Conservation (phyloP, 2,113 vertebrate species). For the Pterocles gutturalis region DNA sequence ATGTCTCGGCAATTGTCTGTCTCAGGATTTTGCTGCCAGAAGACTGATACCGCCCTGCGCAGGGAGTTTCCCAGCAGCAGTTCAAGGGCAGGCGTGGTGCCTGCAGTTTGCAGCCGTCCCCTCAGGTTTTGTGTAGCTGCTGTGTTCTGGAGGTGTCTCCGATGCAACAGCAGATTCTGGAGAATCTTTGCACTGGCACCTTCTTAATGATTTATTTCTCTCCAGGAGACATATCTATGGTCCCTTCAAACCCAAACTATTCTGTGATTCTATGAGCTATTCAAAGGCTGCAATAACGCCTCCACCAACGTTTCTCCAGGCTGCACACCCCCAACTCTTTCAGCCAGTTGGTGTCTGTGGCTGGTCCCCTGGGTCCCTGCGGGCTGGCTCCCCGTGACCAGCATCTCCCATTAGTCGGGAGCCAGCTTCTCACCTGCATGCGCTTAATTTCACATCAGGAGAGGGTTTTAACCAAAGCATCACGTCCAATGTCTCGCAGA, state of each 20-base stretch:
- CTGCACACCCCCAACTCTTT: no score
- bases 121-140: not conserved
- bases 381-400: not conserved
- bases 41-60: not conserved
- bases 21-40: not conserved
- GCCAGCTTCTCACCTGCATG: not conserved
- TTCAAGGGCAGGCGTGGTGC: no score
- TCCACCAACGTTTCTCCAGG: no score
- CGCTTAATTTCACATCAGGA: not conserved
- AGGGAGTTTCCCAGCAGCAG: not conserved
- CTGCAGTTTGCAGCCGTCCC: not conserved
- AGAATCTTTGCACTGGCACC: not conserved
- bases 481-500: not conserved
- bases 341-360: not conserved
- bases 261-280: no score
- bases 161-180: not conserved
- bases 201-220: not conserved
- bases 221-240: not conserved
- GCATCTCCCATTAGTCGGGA: rapidly evolving
- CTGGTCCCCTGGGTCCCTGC: rapidly evolving
- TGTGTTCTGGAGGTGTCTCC: not conserved
- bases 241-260: no score
- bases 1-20: not conserved
- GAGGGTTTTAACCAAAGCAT: not conserved
- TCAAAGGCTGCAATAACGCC: no score